Percentiles rank a stretch among this genome's conserved stretches.
phyloP scores from a whole-genome alignment of 2,113 vertebrate genomes.

The Heterochromis multidens region DNA sequence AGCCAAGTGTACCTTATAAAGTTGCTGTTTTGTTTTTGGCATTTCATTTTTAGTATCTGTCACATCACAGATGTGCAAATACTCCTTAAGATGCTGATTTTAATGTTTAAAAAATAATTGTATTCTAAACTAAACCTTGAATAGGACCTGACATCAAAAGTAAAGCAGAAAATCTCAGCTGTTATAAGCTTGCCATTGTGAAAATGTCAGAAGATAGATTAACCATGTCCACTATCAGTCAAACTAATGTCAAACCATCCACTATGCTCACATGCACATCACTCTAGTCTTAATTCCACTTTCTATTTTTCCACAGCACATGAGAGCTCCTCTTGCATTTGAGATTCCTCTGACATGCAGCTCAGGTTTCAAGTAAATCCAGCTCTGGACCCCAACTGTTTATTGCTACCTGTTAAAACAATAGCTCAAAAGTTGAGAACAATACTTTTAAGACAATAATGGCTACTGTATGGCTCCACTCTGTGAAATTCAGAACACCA shows the following conservation, averaged over 20 bases:
- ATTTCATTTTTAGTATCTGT: not conserved
- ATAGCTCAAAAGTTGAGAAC: slow-evolving; percentile 4
- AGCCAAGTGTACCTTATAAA: not conserved
- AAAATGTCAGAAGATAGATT: not conserved
- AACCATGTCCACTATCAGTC: not conserved
- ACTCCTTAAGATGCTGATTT: not conserved
- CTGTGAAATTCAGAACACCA: not conserved
- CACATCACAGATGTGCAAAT: rapidly evolving
- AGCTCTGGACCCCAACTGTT: slow-evolving; percentile 6
- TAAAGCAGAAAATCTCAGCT: not conserved
- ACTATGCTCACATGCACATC: not conserved
- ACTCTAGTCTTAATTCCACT: slow-evolving; percentile 4
- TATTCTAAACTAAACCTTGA: not conserved
- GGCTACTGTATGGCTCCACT: not conserved
- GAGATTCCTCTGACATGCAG: slow-evolving; percentile 34
- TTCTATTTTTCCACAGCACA: slow-evolving; percentile 48
- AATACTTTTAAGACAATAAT: slow-evolving; percentile 30
- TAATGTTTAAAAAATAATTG: not conserved
- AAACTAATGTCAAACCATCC: not conserved
- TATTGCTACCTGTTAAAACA: slow-evolving; percentile 31
- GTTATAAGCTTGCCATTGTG: not conserved
- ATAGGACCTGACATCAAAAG: not conserved
- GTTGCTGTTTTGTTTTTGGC: too few species aligned
- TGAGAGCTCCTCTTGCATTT: slow-evolving; percentile 24
- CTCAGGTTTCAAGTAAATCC: slow-evolving; percentile 42